Base-by-base conservation (phyloP, 2,888 invertebrate genomes). In the Sesamia inferens region DNA sequence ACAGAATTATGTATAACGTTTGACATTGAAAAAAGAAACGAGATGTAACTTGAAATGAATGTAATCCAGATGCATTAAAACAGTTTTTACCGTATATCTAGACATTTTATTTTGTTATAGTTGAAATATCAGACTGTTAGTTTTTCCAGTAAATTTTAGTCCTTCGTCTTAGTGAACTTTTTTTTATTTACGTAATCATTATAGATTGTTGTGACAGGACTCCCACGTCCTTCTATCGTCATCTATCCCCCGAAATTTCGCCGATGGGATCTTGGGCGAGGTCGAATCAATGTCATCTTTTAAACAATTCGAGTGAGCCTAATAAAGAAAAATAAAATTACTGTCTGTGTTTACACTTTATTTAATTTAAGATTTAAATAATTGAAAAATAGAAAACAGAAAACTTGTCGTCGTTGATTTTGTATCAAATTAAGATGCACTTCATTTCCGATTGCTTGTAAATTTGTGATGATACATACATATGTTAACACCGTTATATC, bases 391-490 rank as follows among this genome's bases (percentile, higher is more conserved):
- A 62, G 14, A 44, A 71, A 31, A 47, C 68, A 39, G 16, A 39
- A 71, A 62, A n/a, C n/a, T n/a, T 64, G 47, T 64, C 83, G 70
- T 79, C 69, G 70, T 51, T 24, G 44, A 71, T 71, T 63, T 55
- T 14, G 62, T n/a, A 61, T 51, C 31, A 64, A 82, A 69, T 78
- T 57, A 62, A 73, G 62, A 69, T 69, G 64, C 42, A 68, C 69
- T 71, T 68, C 54, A 58, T 61, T 61, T 83, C 71, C 66, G 48
- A 57, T 69, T 16, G 31, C 22, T 68, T 47, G 61, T 65, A 31
- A 61, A 51, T 54, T 62, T 13, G 61, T 71, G 47, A 78, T 71
- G 44, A 70, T 58, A 70, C 55, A 44, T 76, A 57, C 55, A 64
- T 6, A 24, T 68, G 69, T 69, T 76, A 75, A 31, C 31, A 31